These are phyloP conservation scores for Pseudomyrmex pallidus DNA, from an alignment of 1,140 invertebrate species.

Conservation along the genomic window DNA sequence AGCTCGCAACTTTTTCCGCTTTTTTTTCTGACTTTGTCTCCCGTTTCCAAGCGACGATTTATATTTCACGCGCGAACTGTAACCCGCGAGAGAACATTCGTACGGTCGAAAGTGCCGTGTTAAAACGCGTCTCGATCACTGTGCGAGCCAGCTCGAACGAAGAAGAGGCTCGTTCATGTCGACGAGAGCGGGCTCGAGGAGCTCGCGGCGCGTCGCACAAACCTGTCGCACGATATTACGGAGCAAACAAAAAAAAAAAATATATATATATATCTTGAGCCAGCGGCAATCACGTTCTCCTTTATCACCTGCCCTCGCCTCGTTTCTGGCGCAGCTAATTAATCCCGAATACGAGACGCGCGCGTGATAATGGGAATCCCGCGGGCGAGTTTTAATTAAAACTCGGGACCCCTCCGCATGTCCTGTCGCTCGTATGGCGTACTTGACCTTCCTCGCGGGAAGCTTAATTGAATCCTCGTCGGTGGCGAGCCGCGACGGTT, in stretches of 20 bases:
- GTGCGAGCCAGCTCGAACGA: slow-evolving; percentile 11
- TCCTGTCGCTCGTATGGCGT: slow-evolving; percentile 57
- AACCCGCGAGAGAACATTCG: slow-evolving; percentile 62
- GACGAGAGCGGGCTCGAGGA: slow-evolving; percentile 7
- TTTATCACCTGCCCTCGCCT: slow-evolving; percentile 2
- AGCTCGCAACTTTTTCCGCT: background rate
- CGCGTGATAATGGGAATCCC: slow-evolving; percentile 52
- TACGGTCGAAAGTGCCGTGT: slow-evolving; percentile 32
- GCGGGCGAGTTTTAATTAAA: slow-evolving; percentile 66
- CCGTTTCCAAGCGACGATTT: background rate
- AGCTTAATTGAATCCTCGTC: slow-evolving; percentile 63
- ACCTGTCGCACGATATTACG: slow-evolving; percentile 16
- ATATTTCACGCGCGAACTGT: slow-evolving; percentile 65
- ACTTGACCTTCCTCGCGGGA: slow-evolving; percentile 71
- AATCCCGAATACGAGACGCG: slow-evolving; percentile 56
- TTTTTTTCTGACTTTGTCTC: background rate
- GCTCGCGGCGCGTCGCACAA: background rate
- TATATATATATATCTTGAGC: background rate
- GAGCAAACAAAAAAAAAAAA: background rate
- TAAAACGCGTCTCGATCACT: slow-evolving; percentile 9
- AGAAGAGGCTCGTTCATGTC: slow-evolving; percentile 38
- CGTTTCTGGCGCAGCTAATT: slow-evolving; percentile 51
- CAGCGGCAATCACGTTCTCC: slow-evolving; percentile 2
- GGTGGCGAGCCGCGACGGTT: slow-evolving; percentile 50
- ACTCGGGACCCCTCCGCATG: slow-evolving; percentile 26